Evolutionary conservation across 1,140 invertebrate genomes (phyloP), one percentile per base, ranked within the genome.

Genomic region (Nasonia longicornis): DNA sequence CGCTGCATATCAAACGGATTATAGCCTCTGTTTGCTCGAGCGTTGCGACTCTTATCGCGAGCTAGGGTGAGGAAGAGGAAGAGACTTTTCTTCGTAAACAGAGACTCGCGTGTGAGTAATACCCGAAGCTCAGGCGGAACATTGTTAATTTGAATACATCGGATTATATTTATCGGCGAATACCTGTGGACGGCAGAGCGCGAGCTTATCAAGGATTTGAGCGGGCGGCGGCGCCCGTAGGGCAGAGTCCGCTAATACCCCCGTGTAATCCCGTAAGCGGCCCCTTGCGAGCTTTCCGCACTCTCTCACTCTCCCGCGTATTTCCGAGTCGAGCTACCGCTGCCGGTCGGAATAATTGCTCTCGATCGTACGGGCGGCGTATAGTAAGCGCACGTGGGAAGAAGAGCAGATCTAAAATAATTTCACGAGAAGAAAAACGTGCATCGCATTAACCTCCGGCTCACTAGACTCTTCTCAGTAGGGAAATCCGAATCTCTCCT

Each of bases 211-310:
- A 63, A 69, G 82, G 77, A 80, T 83, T 75, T 83, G 42, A 48
- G 26, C 22, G n/a, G n/a, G 67, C 35, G 3, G 77, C 31, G 69
- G 64, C 82, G 83, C 63, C 83, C 69, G 78, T 79, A 81, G 84
- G 84, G 83, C 83, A 84, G 58, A 72, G 77, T 82, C 85, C 72
- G 73, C 86, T 86, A 86, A 86, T 86, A 85, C 86, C 80, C 80
- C 16, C 10, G 67, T 85, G 84, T 88, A 88, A 88, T 88, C 87
- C 87, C 76, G 88, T 88, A 88, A 88, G 86, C 86, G 85, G 85
- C 82, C 78, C 20, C 82, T 80, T 71, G 42, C 77, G 58, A 58
- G 52, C 74, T 66, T 35, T 66, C 26, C 48, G 81, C 82, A 77
- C 79, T 48, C 82, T 77, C 64, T 78, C 79, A 42, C 42, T 58